Evolutionary conservation across 1,140 invertebrate species (phyloP), one percentile per base, ranked within the genome.

Genomic region (Trialeurodes vaporariorum): DNA sequence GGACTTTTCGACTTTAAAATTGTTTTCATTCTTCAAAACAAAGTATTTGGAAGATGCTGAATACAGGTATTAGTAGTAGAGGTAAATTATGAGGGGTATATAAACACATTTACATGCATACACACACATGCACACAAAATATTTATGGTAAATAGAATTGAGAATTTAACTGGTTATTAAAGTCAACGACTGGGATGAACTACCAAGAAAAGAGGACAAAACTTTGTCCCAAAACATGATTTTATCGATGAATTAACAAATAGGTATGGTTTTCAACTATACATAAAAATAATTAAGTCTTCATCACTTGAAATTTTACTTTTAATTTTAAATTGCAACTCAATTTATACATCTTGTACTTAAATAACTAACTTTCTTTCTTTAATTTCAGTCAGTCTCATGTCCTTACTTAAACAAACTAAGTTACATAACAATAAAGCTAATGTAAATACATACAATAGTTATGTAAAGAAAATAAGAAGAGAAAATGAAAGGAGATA

Each of bases 221-320:
- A 49, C 17, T 49, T 5, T 49, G n/a, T n/a, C n/a, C 34, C 34
- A 9, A 17, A 49, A 49, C 5, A 9, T 49, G 34, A 9, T 49
- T 49, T 17, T 17, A 49, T 49, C 34, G 17, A 49, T 49, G 5
- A 49, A 49, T 49, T 49, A 49, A 49, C 34, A 49, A 49, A 17
- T 49, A 49, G 34, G 34, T 49, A 49, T 49, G 34, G 17, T 49
- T 49, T 49, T 49, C 5, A 49, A 49, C 34, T 49, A 49, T 49
- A 49, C 34, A 49, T 49, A 49, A 49, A 49, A 49, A 49, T 49
- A 49, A 49, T 49, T 49, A 49, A 49, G 34, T 49, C 34, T 49
- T 49, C 34, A 49, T 49, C 17, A 49, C 34, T 49, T 49, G 34
- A 49, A 5, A 49, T 49, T 49, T 49, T 49, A 9, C 5, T 49